Evolutionary conservation across 2,888 invertebrate genomes (phyloP), one percentile per base, ranked within the genome.

Genomic region (Cryptosula pallasiana): DNA sequence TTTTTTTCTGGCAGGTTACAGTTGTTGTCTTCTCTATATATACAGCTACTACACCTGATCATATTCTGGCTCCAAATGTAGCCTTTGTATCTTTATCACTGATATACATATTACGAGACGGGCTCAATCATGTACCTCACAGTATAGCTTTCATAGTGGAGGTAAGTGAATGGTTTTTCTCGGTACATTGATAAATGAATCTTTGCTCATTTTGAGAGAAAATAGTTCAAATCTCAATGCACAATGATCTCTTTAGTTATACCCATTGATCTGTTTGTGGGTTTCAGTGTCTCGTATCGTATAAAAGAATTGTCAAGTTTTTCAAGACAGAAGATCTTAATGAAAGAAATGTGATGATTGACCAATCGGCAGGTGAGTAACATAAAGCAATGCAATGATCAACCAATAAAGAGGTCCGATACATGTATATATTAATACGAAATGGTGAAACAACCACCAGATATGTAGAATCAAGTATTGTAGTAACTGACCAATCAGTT

Each of bases 61-160:
- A 95, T 87, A 89, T 91, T 77, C 89, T 96, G 86, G 91, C 93
- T 86, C 91, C 95, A 81, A 88, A 90, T 86, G 93, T 90, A 86
- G 96, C 96, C 82, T 98, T 98, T 88, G 95, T 96, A 81, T 93
- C 96, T 81, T 89, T 98, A 82, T 93, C 96, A 85, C 90, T 97
- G 86, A 95, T 98, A 90, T 96, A 97, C 88, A 94, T 96, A 81
- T 90, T 98, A 81, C 90, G 96, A 86, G 94, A 95, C 85, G 96
- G 97, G 81, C 89, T 98, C 86, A 92, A 93, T 83, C 92, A 96
- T 91, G 90, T 95, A 87, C 95, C 96, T 83, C 94, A 94, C 91
- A 91, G 95, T 89, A 92, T 96, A 84, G 78, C 83, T 0, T 83
- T 79, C 75, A 45, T 45, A 45, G 45, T 45, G 20, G 45, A 45